Percentiles rank a stretch among this genome's conserved stretches.
These are phyloP conservation scores for Todiramphus saurophagus DNA, from an alignment of 2,113 vertebrate species.

Conservation along the genomic window DNA sequence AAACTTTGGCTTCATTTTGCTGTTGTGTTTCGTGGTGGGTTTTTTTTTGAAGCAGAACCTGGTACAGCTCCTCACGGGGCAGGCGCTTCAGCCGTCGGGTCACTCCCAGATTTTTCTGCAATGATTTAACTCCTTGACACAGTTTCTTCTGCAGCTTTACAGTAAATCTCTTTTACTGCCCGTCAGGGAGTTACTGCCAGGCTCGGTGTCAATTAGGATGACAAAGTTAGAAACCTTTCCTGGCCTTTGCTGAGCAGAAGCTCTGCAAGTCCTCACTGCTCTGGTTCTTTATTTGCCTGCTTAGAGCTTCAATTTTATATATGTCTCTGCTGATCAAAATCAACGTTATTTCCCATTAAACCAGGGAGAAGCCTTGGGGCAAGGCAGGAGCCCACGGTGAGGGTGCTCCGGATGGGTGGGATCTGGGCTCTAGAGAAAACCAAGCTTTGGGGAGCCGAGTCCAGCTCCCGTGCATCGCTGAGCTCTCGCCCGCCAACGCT, in stretches of 20 bases:
- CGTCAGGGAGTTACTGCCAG: background rate
- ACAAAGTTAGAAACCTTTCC: background rate
- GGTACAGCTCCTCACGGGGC: background rate
- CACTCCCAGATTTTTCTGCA: slow-evolving; percentile 30
- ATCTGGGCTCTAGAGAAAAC: background rate
- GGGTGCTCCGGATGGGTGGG: background rate
- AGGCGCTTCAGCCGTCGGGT: background rate
- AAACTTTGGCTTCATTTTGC: background rate
- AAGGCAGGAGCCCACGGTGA: background rate
- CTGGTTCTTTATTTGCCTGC: background rate
- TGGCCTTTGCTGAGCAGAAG: background rate
- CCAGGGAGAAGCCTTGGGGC: background rate
- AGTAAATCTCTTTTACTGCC: slow-evolving; percentile 26
- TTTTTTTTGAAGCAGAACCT: background rate
- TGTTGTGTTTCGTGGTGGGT: background rate
- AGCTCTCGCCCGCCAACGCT: rapidly evolving
- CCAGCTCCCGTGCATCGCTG: background rate
- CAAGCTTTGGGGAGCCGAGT: background rate
- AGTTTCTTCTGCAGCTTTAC: background rate
- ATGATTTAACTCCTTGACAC: slow-evolving; percentile 33
- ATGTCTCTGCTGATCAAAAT: background rate
- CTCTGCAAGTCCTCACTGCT: background rate
- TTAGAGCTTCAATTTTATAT: background rate
- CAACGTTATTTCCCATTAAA: background rate
- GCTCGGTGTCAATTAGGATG: background rate